Percentiles rank a stretch among this genome's conserved stretches.
Evolutionary conservation across 2,113 vertebrate genomes (phyloP).

Genomic region (Struthio camelus): DNA sequence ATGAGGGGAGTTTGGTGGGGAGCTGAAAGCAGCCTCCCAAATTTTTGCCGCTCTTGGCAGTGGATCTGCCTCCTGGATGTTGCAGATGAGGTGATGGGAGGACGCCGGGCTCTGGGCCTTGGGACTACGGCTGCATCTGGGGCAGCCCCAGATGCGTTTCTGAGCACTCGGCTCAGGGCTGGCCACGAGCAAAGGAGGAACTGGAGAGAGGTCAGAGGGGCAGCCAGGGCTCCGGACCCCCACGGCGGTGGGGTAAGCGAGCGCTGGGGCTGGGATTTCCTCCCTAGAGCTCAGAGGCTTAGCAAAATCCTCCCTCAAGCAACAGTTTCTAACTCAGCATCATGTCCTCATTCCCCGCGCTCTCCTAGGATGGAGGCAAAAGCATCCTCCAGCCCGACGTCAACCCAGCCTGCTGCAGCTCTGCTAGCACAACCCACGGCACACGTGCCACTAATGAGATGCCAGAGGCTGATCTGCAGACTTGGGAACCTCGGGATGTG

Average conservation of each 20-base stretch:
- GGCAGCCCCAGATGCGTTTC: no score
- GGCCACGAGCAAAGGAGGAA: not conserved
- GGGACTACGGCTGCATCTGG: no score
- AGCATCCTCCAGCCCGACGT: accelerated
- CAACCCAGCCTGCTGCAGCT: no score
- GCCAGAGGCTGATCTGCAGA: no score
- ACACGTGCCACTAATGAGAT: no score
- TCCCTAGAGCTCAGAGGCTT: not conserved
- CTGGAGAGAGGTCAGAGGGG: not conserved
- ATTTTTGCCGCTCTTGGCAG: not conserved
- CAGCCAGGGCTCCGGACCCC: accelerated
- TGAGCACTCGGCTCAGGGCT: no score
- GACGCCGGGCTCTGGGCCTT: no score
- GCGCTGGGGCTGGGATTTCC: accelerated
- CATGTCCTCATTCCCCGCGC: not conserved
- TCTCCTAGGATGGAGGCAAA: accelerated
- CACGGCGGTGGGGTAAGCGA: accelerated
- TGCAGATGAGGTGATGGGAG: no score
- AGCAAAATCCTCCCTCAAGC: not conserved
- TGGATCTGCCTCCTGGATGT: no score
- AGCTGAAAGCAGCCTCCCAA: not conserved
- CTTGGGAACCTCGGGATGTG: no score
- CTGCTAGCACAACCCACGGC: no score
- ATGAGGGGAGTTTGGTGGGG: accelerated
- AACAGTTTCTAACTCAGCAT: not conserved